Evolutionary conservation across 2,888 invertebrate genomes (phyloP), one percentile per base, ranked within the genome.

Genomic region (Ormyrus labotus): DNA sequence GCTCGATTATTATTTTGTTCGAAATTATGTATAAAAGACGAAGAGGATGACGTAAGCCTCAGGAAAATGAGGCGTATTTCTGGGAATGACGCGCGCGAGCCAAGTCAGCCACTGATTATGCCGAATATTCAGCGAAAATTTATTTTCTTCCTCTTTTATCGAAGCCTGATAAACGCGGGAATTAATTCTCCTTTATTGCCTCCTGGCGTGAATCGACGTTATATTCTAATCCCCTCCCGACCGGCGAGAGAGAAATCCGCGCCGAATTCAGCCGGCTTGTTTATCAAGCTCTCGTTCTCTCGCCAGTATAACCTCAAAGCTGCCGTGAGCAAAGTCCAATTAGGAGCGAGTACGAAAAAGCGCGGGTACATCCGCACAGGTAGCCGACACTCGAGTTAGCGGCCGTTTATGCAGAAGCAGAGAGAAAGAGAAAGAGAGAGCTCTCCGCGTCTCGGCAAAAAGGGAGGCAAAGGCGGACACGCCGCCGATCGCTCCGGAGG

Each of bases 1-100:
- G n/a, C 48, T 65, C 50, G 9, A 47, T 73, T 68, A 50, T 68
- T 72, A 61, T 73, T 73, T 63, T 48, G 45, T 50, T 65, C 11
- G 34, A n/a, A 47, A 50, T 55, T 70, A 58, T 71, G 45, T 11
- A 13, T 4, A 4, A 64, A 4, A 64, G 63, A 47, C 58, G 34
- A 13, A 13, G 13, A 11, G 5, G 5, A 73, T 74, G 58, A 73
- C 73, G 53, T 9, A 4, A 10, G 6, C 6, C 10, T 34, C 47
- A 57, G 61, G 48, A 78, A 53, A 65, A 65, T 34, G 34, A 64
- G 45, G 11, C 34, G 34, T 63, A 61, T 73, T 73, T 68, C 50
- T 61, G 51, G 13, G 53, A 51, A 53, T 78, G 70, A 78, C 58
- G 77, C 10, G 77, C 10, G 11, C 53, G 19, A 34, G 34, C 34